Evolutionary conservation across 2,888 invertebrate species (phyloP), one percentile per base, ranked within the genome.

Genomic region (Heliconius aoede): DNA sequence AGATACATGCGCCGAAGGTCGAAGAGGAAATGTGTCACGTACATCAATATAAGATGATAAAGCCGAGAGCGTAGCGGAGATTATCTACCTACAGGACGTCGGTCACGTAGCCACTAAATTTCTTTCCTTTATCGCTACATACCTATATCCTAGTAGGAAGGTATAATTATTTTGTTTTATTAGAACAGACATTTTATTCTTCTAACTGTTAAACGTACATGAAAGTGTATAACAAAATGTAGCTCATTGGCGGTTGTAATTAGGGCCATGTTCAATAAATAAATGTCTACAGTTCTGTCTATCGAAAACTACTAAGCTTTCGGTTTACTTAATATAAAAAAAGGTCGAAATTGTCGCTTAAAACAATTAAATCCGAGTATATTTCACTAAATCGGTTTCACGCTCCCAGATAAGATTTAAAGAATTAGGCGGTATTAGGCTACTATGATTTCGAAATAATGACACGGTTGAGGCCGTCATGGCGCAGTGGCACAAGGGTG

Each of bases 11-110:
- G 40, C 26, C 26, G 21, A 13, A 68, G 60, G 7, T 15, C 3
- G 36, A 36, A 36, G 58, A 40, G 40, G 24, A 67, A 46, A 74
- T 58, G 26, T 68, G 30, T 68, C 68, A 68, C 74, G 68, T 74
- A 58, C 60, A 67, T 68, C 74, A 68, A 74, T 68, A 74, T 60
- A 74, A 68, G 9, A 58, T 67, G 30, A 60, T 68, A 46, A 40
- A 68, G 58, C 60, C 26, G 24, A 40, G 40, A 67, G 40, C 55
- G 55, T 72, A 24, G 21, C 40, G 26, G 68, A 68, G 74, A 74
- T 74, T 68, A 74, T 67, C 26, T 40, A 36, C 58, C 60, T 46
- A 24, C 68, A 32, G 40, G 28, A 61, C 68, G 46, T 46, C 58
- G 40, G 67, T 74, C 74, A 74, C 60, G 68, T 74, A 68, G 11